Evolutionary conservation across 2,797 vertebrate genomes (phyloP).

Genomic region (Cirrhinus molitorella): DNA sequence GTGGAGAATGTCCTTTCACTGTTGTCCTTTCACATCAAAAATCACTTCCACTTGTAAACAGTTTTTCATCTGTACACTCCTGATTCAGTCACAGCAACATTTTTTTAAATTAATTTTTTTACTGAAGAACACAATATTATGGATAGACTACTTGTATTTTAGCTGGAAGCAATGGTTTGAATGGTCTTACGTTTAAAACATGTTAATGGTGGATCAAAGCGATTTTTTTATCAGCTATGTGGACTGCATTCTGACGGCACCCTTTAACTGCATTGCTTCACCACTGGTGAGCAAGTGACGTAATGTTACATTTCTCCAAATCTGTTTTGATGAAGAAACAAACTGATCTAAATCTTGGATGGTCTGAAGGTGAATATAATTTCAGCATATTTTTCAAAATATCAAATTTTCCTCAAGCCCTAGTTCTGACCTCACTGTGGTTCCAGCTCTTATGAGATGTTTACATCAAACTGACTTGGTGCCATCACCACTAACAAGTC

Average conservation of each 20-base stretch:
- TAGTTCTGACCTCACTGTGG: conserved; percentile 7
- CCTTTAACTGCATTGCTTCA: no score
- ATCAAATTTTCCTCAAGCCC: background rate
- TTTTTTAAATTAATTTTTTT: background rate
- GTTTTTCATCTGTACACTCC: background rate
- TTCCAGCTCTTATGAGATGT: conserved; percentile 8
- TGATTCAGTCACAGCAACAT: no score
- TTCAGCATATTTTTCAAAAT: background rate
- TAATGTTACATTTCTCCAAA: background rate
- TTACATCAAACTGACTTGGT: conserved; percentile 15
- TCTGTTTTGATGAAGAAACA: background rate
- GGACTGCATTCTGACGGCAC: background rate
- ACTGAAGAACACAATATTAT: background rate
- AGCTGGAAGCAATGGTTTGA: background rate
- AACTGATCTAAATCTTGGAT: background rate
- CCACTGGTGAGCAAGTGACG: background rate
- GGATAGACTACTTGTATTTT: background rate
- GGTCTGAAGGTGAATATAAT: background rate
- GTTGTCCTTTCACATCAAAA: background rate
- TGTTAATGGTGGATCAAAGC: background rate
- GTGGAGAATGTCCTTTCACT: no score
- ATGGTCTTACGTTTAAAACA: background rate
- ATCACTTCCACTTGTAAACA: background rate
- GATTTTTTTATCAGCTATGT: background rate
- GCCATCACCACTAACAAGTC: background rate